phyloP scores from a whole-genome alignment of 2,113 vertebrate species.

The Cryptotis parvus region DNA sequence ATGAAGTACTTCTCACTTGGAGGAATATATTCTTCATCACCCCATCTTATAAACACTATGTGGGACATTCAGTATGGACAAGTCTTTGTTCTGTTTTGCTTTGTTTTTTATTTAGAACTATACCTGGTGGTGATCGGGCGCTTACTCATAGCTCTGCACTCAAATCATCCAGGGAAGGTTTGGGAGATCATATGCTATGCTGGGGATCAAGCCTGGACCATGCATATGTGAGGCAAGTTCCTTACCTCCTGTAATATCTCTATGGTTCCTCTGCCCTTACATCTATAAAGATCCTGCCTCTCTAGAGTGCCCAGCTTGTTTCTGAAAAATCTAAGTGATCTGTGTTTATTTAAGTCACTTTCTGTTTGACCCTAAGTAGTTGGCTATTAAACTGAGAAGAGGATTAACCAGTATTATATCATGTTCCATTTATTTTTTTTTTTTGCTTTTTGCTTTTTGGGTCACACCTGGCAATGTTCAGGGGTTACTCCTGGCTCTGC shows the following conservation, averaged over 20 bases:
- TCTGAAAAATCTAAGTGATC: background rate
- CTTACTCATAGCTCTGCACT: no score
- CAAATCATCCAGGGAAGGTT: no score
- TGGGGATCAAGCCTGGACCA: no score
- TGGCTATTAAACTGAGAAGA: background rate
- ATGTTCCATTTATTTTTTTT: no score
- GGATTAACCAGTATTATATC: background rate
- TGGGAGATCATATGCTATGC: no score
- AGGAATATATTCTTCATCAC: background rate
- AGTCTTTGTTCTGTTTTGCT: background rate
- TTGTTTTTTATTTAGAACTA: no score
- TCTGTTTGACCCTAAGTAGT: background rate
- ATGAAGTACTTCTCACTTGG: slow-evolving; percentile 11
- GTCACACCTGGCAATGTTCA: no score
- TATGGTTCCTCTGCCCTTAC: background rate
- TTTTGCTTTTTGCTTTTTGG: no score
- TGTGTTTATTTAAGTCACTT: background rate
- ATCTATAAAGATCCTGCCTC: background rate
- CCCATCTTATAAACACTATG: slow-evolving; percentile 17
- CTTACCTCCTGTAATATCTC: no score
- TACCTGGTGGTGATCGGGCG: no score
- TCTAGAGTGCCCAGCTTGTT: background rate
- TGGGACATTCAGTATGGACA: background rate
- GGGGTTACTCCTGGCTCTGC: no score
- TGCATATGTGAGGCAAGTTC: no score